Percentiles rank a stretch among this genome's conserved stretches.
Conservation (phyloP, 2,113 vertebrate species). For the Rana temporaria region DNA sequence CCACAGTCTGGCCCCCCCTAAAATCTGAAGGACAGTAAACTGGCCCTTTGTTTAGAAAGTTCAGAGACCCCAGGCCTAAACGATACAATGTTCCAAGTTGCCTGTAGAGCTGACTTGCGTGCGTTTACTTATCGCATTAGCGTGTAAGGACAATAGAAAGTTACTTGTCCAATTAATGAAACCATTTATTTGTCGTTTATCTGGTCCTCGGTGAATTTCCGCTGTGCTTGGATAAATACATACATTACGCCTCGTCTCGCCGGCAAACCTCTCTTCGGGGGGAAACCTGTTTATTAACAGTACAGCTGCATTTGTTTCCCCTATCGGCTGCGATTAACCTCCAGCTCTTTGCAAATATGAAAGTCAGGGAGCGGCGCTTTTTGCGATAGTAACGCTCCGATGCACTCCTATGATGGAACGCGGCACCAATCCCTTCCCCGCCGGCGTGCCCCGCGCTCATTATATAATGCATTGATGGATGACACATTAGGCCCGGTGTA, state of each 20-base stretch:
- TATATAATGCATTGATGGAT: conserved; percentile 43
- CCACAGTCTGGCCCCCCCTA: too few species aligned
- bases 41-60: too few species aligned
- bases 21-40: too few species aligned
- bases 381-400: conserved; percentile 43
- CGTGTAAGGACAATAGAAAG: too few species aligned
- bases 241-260: not conserved
- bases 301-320: conserved; percentile 47
- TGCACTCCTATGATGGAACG: conserved; percentile 56
- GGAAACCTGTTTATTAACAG: conserved; percentile 55
- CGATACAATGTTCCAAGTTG: too few species aligned
- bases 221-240: not conserved
- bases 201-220: not conserved
- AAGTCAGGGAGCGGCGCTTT: conserved; percentile 22
- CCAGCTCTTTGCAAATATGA: conserved; percentile 44
- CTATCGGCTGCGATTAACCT: conserved; percentile 57
- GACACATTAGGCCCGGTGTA: conserved; percentile 31
- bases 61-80: too few species aligned
- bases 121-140: too few species aligned
- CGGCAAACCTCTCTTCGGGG: not conserved
- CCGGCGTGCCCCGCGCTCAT: conserved; percentile 46
- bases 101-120: too few species aligned
- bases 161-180: too few species aligned
- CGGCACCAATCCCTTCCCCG: conserved; percentile 42
- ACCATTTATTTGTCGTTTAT: not conserved